phyloP scores from a whole-genome alignment of 2,797 vertebrate genomes.

The Meda fulgida region DNA sequence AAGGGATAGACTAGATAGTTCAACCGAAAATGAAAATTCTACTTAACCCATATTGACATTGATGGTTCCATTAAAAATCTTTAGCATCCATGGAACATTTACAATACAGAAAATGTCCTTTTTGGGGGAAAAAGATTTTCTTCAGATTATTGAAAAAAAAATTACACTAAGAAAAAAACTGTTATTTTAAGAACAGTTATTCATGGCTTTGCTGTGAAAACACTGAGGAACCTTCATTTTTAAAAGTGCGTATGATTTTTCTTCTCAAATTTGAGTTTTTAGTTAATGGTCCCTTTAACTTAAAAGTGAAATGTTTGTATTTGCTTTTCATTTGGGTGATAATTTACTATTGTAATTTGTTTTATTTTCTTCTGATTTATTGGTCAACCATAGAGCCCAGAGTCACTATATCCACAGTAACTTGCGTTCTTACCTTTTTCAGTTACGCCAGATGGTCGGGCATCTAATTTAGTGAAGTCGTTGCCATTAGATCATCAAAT shows the following conservation, averaged over 20 bases:
- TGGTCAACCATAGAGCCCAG: background rate
- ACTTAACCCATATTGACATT: background rate
- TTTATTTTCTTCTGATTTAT: background rate
- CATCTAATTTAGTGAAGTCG: slow-evolving; percentile 26
- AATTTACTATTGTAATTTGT: background rate
- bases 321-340: background rate
- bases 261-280: background rate
- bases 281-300: background rate
- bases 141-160: background rate
- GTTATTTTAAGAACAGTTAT: background rate
- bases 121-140: background rate
- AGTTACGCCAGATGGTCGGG: slow-evolving; percentile 17
- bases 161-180: background rate
- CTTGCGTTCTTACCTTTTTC: slow-evolving; percentile 22
- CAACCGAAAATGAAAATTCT: background rate
- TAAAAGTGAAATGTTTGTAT: background rate
- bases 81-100: background rate
- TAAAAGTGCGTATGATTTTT: background rate
- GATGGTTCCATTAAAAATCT: background rate
- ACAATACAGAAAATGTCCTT: background rate
- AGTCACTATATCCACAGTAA: background rate
- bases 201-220: background rate
- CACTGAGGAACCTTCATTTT: background rate
- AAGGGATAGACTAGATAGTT: background rate
- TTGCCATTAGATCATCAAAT: slow-evolving; percentile 26